A percentile compares a stretch with the other conserved stretches of the same genome.
These are phyloP conservation scores for Chunga burmeisteri DNA, from an alignment of 2,113 vertebrate species.

Conservation along the genomic window DNA sequence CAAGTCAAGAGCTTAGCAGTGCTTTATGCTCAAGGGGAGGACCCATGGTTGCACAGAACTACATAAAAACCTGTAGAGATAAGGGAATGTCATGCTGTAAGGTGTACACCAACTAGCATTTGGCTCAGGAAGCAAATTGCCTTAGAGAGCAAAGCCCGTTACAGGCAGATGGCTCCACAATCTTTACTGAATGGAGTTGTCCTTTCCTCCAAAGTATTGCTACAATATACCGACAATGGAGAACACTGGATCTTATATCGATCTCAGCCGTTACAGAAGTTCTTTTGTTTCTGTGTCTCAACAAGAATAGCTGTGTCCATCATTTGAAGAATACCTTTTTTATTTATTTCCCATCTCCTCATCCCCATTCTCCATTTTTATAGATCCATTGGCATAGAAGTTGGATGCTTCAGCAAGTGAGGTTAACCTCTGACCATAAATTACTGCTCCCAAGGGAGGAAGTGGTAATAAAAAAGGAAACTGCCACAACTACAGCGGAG, in stretches of 20 bases:
- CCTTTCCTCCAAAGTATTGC: background rate
- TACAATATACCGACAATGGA: background rate
- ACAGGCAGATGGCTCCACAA: background rate
- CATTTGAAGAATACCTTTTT: background rate
- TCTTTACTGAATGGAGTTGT: background rate
- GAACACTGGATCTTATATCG: background rate
- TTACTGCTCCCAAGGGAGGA: constrained; percentile 49
- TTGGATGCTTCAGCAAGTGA: constrained; percentile 36
- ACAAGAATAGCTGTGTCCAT: background rate
- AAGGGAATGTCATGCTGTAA: background rate
- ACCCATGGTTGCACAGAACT: background rate
- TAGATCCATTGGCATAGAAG: constrained; percentile 4
- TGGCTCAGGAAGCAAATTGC: background rate
- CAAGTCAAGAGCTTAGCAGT: background rate
- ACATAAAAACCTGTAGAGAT: background rate
- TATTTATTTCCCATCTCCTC: constrained; percentile 29
- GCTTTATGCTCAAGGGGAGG: background rate
- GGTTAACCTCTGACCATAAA: constrained; percentile 62
- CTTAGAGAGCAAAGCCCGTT: background rate
- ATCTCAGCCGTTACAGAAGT: background rate
- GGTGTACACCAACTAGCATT: background rate
- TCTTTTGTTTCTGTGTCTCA: background rate
- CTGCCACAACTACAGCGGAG: background rate
- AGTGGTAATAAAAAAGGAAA: constrained; percentile 42
- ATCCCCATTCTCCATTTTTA: background rate